Conservation (phyloP, 2,113 vertebrate genomes). For the Pterocles orientalis region DNA sequence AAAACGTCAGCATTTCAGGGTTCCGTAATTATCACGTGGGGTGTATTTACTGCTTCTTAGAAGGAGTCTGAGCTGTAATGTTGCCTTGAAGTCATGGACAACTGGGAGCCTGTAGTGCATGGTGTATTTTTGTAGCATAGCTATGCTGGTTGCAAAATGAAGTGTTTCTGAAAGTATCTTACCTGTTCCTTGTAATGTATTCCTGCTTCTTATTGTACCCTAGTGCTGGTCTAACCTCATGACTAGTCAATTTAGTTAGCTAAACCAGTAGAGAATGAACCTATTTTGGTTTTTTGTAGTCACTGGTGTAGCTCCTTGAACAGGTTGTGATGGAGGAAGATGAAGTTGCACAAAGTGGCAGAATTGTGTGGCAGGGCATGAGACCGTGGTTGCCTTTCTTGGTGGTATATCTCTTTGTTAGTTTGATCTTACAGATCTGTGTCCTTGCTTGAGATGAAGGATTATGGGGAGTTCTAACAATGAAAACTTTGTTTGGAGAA, state of each 20-base stretch:
- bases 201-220: background rate
- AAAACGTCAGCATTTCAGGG: background rate
- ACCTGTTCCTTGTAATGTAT: background rate
- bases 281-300: background rate
- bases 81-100: background rate
- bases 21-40: accelerated
- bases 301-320: background rate
- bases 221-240: background rate
- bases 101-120: background rate
- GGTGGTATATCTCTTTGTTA: background rate
- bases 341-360: background rate
- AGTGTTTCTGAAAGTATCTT: background rate
- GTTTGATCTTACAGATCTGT: background rate
- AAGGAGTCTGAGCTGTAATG: background rate
- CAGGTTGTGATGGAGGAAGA: background rate
- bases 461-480: background rate
- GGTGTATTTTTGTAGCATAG: background rate
- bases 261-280: background rate
- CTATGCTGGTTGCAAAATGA: background rate
- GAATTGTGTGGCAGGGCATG: background rate
- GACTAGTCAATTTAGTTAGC: background rate
- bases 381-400: background rate
- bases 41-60: background rate
- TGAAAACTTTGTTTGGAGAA: background rate
- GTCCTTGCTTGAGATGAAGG: background rate